Conservation (phyloP, 64 coral and sea anemone species). For the Astreopora myriophthalma region DNA sequence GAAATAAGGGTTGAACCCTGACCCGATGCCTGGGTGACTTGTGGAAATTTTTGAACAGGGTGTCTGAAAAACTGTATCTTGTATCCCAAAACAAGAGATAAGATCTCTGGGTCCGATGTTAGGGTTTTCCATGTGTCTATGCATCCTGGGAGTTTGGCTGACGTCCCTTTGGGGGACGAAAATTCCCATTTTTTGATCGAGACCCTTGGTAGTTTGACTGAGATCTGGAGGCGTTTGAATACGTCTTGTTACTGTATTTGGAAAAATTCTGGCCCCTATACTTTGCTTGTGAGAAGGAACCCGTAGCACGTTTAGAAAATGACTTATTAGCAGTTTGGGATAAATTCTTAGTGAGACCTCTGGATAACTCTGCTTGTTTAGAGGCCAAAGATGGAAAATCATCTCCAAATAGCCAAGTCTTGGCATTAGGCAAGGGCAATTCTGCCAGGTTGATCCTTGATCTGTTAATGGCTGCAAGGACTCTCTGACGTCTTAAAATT, state of each 20-base stretch:
- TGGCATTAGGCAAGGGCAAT: no score
- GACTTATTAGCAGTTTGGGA: no score
- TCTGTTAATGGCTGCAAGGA: no score
- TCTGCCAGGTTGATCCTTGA: no score
- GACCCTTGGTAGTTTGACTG: background rate
- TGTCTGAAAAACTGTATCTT: background rate
- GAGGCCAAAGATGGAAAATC: no score
- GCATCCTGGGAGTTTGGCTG: background rate
- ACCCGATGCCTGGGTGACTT: background rate
- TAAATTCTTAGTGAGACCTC: no score
- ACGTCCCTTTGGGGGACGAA: background rate
- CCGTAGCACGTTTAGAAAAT: conserved; percentile 22
- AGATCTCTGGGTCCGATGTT: conserved; percentile 45
- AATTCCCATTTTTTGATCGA: background rate
- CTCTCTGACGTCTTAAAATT: no score
- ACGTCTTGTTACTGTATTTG: background rate
- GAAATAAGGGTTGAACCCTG: background rate
- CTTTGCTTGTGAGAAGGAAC: background rate
- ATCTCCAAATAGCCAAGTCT: no score
- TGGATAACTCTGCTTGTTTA: no score
- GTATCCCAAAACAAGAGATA: conserved; percentile 28
- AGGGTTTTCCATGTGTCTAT: background rate
- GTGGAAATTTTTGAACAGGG: background rate
- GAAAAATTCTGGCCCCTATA: background rate
- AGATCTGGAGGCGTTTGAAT: conserved; percentile 22